These are phyloP conservation scores for Auanema freiburgensis DNA, from an alignment of 2,888 invertebrate species.

Conservation along the genomic window DNA sequence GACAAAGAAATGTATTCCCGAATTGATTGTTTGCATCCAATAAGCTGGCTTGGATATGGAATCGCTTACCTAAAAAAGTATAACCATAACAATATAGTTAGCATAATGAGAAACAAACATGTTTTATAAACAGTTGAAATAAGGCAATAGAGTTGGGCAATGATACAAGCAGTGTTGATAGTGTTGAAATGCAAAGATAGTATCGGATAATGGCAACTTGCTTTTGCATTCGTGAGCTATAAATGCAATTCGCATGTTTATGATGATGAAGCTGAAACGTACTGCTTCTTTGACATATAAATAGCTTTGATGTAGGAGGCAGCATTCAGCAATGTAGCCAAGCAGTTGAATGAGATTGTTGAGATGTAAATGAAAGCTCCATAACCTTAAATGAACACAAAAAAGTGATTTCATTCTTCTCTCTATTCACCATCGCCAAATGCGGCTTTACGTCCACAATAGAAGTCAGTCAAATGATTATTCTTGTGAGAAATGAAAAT, in stretches of 20 bases:
- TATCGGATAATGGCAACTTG: conserved; percentile 47
- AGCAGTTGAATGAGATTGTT: conserved; percentile 45
- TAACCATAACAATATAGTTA: conserved; percentile 1
- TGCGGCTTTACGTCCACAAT: conserved; percentile 51
- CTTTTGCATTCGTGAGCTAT: conserved; percentile 40
- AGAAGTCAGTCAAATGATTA: conserved; percentile 31
- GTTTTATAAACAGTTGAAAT: conserved; percentile 38
- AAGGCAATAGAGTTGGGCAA: conserved; percentile 45
- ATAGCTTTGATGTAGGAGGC: conserved; percentile 43
- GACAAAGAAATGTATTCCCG: conserved; percentile 47
- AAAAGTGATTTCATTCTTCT: too few species aligned
- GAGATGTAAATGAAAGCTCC: conserved; percentile 47
- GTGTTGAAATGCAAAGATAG: conserved; percentile 44
- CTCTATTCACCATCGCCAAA: conserved; percentile 30
- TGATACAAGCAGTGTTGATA: conserved; percentile 48
- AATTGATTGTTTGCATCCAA: conserved; percentile 50
- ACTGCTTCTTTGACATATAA: conserved; percentile 38
- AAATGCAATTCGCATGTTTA: conserved; percentile 9
- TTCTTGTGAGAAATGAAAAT: conserved; percentile 33
- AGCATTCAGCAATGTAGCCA: conserved; percentile 38
- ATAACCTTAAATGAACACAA: conserved; percentile 19
- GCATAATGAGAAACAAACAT: conserved; percentile 17
- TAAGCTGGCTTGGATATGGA: conserved; percentile 49
- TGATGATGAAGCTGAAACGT: conserved; percentile 4
- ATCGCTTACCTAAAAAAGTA: conserved; percentile 37